Conservation (phyloP, 1,140 invertebrate genomes). For the Mya arenaria region DNA sequence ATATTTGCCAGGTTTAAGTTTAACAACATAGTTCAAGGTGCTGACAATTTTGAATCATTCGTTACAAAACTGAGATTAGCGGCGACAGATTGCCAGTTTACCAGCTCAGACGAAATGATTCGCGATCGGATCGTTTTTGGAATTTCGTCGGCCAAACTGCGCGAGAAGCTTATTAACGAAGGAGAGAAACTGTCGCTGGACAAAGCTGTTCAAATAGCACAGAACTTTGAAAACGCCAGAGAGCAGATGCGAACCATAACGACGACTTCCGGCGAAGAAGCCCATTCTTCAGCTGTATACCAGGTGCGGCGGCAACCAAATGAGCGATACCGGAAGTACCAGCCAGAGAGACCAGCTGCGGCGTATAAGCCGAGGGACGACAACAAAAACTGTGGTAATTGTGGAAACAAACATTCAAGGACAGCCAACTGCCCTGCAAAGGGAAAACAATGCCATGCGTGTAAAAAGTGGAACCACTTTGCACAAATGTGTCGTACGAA, state of each 20-base stretch:
- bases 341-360: no score
- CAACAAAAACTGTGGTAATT: background rate
- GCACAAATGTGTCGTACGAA: background rate
- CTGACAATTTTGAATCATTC: background rate
- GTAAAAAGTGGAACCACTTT: background rate
- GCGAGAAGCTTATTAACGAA: constrained; percentile 34
- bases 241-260: background rate
- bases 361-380: no score
- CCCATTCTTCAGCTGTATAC: background rate
- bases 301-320: background rate
- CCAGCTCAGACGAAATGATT: no score
- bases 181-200: constrained; percentile 25
- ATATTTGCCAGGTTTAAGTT: background rate
- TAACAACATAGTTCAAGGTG: background rate
- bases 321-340: background rate
- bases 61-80: background rate
- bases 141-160: background rate
- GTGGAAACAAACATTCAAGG: background rate
- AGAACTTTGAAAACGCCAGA: no score
- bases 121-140: constrained; percentile 25
- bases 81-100: no score
- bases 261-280: background rate
- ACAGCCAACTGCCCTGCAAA: background rate
- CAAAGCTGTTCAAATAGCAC: constrained; percentile 16
- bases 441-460: background rate